A percentile compares a stretch with the other conserved stretches of the same genome.
phyloP scores from a whole-genome alignment of 2,113 vertebrate genomes.

The Malurus melanocephalus region DNA sequence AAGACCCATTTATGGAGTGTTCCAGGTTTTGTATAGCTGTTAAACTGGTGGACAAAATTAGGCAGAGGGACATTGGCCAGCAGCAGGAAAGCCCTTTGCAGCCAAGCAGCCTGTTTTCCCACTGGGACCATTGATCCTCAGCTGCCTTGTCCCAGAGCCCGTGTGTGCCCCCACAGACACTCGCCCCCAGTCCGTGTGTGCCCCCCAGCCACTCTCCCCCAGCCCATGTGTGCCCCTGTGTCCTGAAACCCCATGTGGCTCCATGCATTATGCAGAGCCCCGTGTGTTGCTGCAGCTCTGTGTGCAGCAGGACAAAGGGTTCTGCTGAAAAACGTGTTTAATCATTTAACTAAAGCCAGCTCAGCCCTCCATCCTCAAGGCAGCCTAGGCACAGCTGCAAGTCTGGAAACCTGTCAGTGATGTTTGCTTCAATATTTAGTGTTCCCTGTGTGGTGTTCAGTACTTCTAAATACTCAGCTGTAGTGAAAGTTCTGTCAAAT shows the following conservation, averaged over 20 bases:
- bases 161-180: neutral
- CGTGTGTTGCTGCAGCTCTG: neutral
- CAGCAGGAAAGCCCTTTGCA: neutral
- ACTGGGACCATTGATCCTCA: accelerated
- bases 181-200: too few species aligned
- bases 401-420: neutral
- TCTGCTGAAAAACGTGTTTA: neutral
- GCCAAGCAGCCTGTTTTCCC: neutral
- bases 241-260: neutral
- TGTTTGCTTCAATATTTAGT: neutral
- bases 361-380: neutral
- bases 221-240: neutral
- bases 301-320: neutral
- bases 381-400: neutral
- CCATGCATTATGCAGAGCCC: neutral
- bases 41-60: neutral
- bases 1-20: neutral
- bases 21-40: neutral
- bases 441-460: neutral
- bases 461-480: neutral
- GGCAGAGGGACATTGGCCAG: neutral
- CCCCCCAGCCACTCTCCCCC: neutral
- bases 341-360: neutral
- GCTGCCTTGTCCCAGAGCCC: neutral
- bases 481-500: neutral